Evolutionary conservation across 2,888 invertebrate species (phyloP), one percentile per base, ranked within the genome.

Genomic region (Amphimallon solstitiale): DNA sequence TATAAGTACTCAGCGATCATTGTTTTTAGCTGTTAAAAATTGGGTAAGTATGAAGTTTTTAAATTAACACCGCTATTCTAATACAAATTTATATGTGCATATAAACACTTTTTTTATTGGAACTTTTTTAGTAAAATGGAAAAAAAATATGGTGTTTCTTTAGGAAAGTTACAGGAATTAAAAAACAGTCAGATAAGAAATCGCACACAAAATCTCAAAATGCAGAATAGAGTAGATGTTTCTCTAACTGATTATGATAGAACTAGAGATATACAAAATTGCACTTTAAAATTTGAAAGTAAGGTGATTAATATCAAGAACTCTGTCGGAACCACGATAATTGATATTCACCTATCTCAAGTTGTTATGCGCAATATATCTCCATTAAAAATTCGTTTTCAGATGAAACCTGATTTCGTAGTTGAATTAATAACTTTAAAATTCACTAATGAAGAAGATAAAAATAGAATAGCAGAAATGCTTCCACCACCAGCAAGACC

Each of bases 361-460:
- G n/a, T n/a, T n/a, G n/a, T n/a, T n/a, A n/a, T n/a, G n/a, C n/a
- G n/a, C n/a, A n/a, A n/a, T n/a, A n/a, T n/a, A n/a, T n/a, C n/a
- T n/a, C n/a, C n/a, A n/a, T n/a, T n/a, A n/a, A n/a, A n/a, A n/a
- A n/a, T n/a, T n/a, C n/a, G 40, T 12, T 40, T 40, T 12, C 40
- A 40, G 40, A 40, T 40, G 40, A 40, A 40, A 40, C 6, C 12
- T 12, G 40, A 40, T 40, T 40, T 2, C n/a, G 2, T n/a, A n/a
- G n/a, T n/a, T n/a, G n/a, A n/a, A n/a, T 46, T 46, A 46, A 48
- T 48, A 4, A 48, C 48, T 21, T 21, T 48, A 48, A 21, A 48
- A 19, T 48, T 48, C 48, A 19, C 4, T 48, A 48, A 7, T 48
- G 48, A 48, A 48, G 48, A 48, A 9, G 48, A 48, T n/a, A 48